Evolutionary conservation across 2,888 invertebrate species (phyloP).

Genomic region (Notodonta dromedarius): DNA sequence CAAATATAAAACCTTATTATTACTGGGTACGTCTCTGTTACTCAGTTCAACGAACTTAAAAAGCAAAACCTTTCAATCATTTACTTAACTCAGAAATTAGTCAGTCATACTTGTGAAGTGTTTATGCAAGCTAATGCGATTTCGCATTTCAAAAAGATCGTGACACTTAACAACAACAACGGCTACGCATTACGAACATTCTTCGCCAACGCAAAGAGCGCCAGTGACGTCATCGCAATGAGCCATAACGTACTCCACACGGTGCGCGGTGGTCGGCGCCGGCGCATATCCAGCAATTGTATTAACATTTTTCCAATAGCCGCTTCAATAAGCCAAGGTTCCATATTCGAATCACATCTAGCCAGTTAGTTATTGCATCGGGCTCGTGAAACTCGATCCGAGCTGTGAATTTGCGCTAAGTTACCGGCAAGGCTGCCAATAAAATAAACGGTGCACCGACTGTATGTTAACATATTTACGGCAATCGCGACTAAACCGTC

Average conservation of each 20-base stretch:
- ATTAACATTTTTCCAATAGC: conserved; percentile 37
- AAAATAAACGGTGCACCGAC: conserved; percentile 16
- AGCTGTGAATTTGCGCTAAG: conserved; percentile 11
- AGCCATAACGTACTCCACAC: conserved; percentile 25
- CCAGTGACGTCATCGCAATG: conserved; percentile 36
- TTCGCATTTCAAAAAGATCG: background rate
- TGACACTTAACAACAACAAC: background rate
- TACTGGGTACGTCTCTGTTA: background rate
- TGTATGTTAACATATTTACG: conserved; percentile 20
- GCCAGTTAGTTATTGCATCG: conserved; percentile 16
- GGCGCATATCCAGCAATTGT: conserved; percentile 48
- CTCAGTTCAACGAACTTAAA: background rate
- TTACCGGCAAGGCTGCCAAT: conserved; percentile 14
- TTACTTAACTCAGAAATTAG: background rate
- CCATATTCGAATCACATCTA: conserved; percentile 21
- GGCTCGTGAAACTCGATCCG: conserved; percentile 27
- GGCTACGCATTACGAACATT: conserved; percentile 15
- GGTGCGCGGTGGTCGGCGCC: conserved; percentile 47
- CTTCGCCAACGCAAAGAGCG: conserved; percentile 28
- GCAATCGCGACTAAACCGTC: conserved; percentile 6
- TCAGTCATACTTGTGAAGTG: background rate
- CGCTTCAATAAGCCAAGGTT: conserved; percentile 9
- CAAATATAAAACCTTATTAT: background rate
- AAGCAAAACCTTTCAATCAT: background rate
- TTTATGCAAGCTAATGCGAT: background rate